Base-by-base conservation (phyloP, 2,113 vertebrate genomes). In the Peromyscus californicus region DNA sequence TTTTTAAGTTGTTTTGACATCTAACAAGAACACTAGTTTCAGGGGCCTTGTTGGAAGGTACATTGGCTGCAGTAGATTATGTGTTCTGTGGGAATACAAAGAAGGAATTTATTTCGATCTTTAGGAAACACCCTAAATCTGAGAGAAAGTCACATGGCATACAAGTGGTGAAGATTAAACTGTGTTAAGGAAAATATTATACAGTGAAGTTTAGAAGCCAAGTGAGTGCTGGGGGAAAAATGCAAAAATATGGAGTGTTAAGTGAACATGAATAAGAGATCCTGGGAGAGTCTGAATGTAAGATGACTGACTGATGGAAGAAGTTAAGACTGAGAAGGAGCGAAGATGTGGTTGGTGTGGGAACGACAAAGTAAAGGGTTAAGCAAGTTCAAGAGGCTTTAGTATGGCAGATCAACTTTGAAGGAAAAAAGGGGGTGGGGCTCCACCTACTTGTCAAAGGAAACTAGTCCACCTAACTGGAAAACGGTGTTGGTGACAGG, bases 1-100 rank as follows among this genome's bases (percentile, higher is more conserved):
- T 51, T 88, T 67, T 82, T 94, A 89, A 90, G 84, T 39, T n/a
- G 24, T 59, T 87, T 94, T 26, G 29, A 91, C 36, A 83, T 10
- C 29, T 95, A 67, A 70, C 1, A 51, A 31, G 54, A 36, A 36
- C 2, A 82, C 5, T 33, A 4, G 11, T 31, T 48, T 92, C 24
- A 57, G 51, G 29, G 42, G 24, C 22, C 63, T 94, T 57, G 22
- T 54, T 21, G 42, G 8, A 84, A 78, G 21, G 22, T 26, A 24
- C 61, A 72, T 10, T n/a, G 7, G 10, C 78, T 29, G 12, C 2
- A 57, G 9, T 26, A 22, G 5, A 19, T 33, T 26, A 12, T 79
- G 7, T 48, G 17, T 57, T 51, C n/a, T 5, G 36, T 48, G 21
- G 8, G 22, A 85, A 96, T 59, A 80, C 33, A 39, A 72, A 87